phyloP scores from a whole-genome alignment of 2,888 invertebrate species.

The Melieria crassipennis region DNA sequence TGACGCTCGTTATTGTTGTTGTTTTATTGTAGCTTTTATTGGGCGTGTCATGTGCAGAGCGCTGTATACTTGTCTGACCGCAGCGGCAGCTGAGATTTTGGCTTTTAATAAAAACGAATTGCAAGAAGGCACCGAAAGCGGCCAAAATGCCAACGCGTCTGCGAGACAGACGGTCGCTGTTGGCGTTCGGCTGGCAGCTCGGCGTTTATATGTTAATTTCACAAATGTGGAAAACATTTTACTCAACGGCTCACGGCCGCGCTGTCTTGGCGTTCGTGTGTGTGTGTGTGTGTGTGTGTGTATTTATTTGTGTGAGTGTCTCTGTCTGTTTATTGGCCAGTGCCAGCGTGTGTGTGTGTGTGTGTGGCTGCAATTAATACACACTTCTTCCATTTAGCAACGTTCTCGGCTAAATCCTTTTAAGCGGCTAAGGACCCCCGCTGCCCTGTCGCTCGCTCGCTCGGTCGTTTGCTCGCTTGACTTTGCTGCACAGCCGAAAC shows the following conservation, averaged over 20 bases:
- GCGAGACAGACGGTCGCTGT: not conserved
- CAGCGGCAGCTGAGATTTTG: not conserved
- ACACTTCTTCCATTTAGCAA: slow-evolving; percentile 20
- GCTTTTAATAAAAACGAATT: not conserved
- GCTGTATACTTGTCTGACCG: not conserved
- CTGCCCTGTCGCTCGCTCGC: not conserved
- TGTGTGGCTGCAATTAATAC: slow-evolving; percentile 28
- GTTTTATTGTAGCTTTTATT: not conserved
- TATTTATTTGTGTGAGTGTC: no score
- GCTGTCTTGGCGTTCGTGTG: slow-evolving; percentile 4
- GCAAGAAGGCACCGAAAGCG: no score
- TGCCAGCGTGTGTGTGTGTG: slow-evolving; percentile 4
- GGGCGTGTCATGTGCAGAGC: not conserved
- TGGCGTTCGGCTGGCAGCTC: not conserved
- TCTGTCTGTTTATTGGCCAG: no score
- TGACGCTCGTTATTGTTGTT: not conserved
- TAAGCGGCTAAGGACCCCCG: slow-evolving; percentile 14
- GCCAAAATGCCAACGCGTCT: not conserved
- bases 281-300: not conserved
- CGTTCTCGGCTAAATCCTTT: slow-evolving; percentile 16
- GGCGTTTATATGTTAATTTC: slow-evolving; percentile 29
- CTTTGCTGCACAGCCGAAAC: no score
- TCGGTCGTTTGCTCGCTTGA: not conserved
- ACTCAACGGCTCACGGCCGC: slow-evolving; percentile 8
- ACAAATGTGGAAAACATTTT: slow-evolving; percentile 29